Evolutionary conservation across 1,140 invertebrate genomes (phyloP).

Genomic region (Batillaria attramentaria): DNA sequence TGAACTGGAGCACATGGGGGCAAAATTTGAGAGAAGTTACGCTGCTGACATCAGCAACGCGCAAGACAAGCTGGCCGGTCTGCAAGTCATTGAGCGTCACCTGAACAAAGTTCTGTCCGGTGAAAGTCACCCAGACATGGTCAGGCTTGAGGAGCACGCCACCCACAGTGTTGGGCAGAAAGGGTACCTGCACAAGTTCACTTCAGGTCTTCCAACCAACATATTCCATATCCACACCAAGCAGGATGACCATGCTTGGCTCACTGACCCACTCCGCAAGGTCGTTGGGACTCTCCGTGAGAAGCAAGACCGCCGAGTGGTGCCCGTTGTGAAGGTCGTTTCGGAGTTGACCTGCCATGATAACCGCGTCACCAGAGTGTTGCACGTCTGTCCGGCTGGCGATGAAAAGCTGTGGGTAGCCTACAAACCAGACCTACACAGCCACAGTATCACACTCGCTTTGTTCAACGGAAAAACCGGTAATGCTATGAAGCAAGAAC

Average conservation of each 20-base stretch:
- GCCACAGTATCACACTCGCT: background rate
- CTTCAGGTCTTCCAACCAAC: background rate
- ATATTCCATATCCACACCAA: background rate
- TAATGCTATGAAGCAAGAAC: background rate
- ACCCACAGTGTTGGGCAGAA: background rate
- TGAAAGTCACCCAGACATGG: background rate
- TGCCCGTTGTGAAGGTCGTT: background rate
- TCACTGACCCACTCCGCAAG: background rate
- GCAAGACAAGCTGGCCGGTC: background rate
- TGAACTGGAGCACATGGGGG: background rate
- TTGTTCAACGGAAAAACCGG: background rate
- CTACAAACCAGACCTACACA: too few species aligned
- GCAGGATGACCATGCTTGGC: background rate
- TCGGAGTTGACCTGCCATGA: background rate
- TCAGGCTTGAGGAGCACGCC: background rate
- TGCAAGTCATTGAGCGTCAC: background rate
- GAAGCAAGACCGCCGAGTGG: background rate
- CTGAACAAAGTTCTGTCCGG: background rate
- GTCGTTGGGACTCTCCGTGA: background rate
- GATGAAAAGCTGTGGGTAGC: background rate
- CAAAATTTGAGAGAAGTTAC: background rate
- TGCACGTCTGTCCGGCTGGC: background rate
- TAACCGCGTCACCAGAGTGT: background rate
- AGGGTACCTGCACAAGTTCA: too few species aligned
- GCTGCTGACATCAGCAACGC: too few species aligned